Conservation (phyloP, 1,140 invertebrate species). For the Elymnias hypermnestra region DNA sequence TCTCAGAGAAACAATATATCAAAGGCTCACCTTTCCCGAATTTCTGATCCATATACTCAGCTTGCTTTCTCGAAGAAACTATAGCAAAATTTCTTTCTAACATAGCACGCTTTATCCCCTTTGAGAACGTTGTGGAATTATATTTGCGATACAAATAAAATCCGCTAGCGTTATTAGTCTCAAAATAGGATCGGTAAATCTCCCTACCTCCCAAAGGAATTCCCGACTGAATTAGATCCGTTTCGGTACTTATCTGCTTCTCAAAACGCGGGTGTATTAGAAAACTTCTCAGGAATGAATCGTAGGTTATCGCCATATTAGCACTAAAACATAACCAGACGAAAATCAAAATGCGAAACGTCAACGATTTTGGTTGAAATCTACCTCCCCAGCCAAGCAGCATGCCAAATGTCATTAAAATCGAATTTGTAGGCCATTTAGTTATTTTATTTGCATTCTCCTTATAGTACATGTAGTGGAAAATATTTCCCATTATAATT, state of each 20-base stretch:
- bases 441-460: slow-evolving; percentile 52
- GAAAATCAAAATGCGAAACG: slow-evolving; percentile 66
- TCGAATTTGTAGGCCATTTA: slow-evolving; percentile 68
- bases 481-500: slow-evolving; percentile 51
- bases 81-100: slow-evolving; percentile 59
- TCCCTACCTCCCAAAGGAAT: slow-evolving; percentile 63
- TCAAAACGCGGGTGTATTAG: slow-evolving; percentile 70
- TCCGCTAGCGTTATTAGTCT: slow-evolving; percentile 56
- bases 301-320: slow-evolving; percentile 70
- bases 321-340: slow-evolving; percentile 69
- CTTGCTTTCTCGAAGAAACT: slow-evolving; percentile 63
- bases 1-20: slow-evolving; percentile 67
- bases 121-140: slow-evolving; percentile 53
- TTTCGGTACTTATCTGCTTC: slow-evolving; percentile 65
- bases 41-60: slow-evolving; percentile 58
- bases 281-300: slow-evolving; percentile 70
- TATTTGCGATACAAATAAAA: slow-evolving; percentile 71
- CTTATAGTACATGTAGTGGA: slow-evolving; percentile 60
- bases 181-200: slow-evolving; percentile 68
- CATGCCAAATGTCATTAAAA: slow-evolving; percentile 71
- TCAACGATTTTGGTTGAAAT: slow-evolving; percentile 56
- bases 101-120: slow-evolving; percentile 56
- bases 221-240: slow-evolving; percentile 58
- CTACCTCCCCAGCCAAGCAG: slow-evolving; percentile 62
- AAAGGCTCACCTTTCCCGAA: slow-evolving; percentile 55